Base-by-base conservation (phyloP, 1,140 invertebrate species). In the Achatina immaculata region DNA sequence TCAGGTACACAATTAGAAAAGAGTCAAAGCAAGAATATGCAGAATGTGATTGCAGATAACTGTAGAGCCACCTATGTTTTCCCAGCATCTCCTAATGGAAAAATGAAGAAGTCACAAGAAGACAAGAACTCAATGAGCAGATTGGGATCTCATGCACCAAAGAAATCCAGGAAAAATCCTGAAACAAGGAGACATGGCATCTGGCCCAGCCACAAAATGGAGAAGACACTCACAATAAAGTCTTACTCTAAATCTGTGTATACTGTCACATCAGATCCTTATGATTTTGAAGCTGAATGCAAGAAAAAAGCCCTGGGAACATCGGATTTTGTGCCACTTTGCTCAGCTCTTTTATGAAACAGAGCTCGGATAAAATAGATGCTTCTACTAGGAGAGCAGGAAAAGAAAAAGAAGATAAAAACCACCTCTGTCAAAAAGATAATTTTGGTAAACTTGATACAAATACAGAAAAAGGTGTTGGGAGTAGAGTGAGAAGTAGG, bases 241-340 rank as follows among this genome's bases (percentile, higher is more conserved):
- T 51, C 73, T 0, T 76, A 38, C 34, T 55, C 74, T 21, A 62
- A 62, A 34, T 40, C 51, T 38, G 36, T 76, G 21, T 40, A 36
- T 43, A 76, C n/a, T 24, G n/a, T 36, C 4, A 38, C 74, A 55
- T 36, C 68, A 34, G 78, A 79, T 72, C 78, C 78, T 11, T 79
- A 79, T 72, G 68, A 79, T 71, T 79, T 79, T 79, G 78, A 79
- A 9, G 45, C 45, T 1, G 78, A 79, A 79, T 71, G 42, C 16
- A 51, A 21, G 21, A 77, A 38, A 31, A 65, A 28, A 24, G 4
- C 31, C 14, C 16, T 1, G 1, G 68, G 24, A 3, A 45, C 58
- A 6, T 4, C 28, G 4, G 11, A n/a, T 31, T 4, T 62, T 31
- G 58, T 19, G 21, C 58, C 58, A 62, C 58, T 62, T 62, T 28